phyloP scores from a whole-genome alignment of 1,140 invertebrate species.

The Saccostrea cuccullata region DNA sequence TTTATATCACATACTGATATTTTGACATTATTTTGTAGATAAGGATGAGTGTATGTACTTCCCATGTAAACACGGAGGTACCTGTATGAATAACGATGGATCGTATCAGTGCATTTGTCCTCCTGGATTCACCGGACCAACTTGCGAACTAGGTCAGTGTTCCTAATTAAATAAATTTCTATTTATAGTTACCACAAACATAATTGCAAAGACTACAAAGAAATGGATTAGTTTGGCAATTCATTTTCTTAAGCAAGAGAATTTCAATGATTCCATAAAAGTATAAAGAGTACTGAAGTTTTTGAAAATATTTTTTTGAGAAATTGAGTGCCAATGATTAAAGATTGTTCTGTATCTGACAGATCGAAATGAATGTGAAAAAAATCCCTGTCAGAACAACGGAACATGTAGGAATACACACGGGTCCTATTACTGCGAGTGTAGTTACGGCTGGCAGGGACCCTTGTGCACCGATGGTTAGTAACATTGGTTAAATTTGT shows the following conservation, averaged over 20 bases:
- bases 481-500: not conserved
- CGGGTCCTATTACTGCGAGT: conserved; percentile 46
- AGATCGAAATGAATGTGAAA: conserved; percentile 39
- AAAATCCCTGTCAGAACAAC: conserved; percentile 44
- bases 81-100: conserved; percentile 59
- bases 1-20: not conserved
- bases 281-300: too few species aligned
- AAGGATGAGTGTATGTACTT: conserved; percentile 57
- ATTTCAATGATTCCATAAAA: too few species aligned
- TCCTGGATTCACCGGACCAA: conserved; percentile 55
- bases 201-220: too few species aligned
- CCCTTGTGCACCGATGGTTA: conserved; percentile 43
- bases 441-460: conserved; percentile 42
- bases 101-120: conserved; percentile 60
- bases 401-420: conserved; percentile 48
- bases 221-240: too few species aligned
- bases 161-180: not conserved
- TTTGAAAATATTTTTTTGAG: too few species aligned
- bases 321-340: not conserved
- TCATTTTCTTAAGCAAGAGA: too few species aligned
- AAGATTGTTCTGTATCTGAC: not conserved
- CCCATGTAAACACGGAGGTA: conserved; percentile 60
- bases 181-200: too few species aligned
- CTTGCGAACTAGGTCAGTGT: conserved; percentile 49
- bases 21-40: conserved; percentile 17